Base-by-base conservation (phyloP, 2,888 invertebrate species). In the Nymphalis urticae region DNA sequence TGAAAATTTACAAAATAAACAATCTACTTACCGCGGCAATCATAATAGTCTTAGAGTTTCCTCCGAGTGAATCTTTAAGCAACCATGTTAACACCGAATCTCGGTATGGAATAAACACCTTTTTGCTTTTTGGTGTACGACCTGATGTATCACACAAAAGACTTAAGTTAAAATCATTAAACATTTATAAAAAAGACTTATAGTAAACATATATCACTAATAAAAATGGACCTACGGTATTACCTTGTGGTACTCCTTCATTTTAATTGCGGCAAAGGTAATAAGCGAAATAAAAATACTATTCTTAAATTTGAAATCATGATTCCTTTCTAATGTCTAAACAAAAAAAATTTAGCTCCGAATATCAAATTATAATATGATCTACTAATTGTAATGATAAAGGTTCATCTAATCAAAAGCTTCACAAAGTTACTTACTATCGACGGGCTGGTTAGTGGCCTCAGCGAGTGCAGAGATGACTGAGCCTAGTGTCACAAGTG, bases 1-100 rank as follows among this genome's bases (percentile, higher is more conserved):
- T 51, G 1, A 10, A 51, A 10, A 21, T 16, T 5, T 53, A 53
- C 21, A 24, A 53, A 24, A 5, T 27, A 9, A 54, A 2, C 48
- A 59, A 17, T 4, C 2, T 16, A 32, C 27, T 94, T 70, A 95
- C 95, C 24, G 96, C 96, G 36, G 97, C 97, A 72, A 97, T 97
- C 97, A 97, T 97, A 73, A 97, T 97, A 0, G 97, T 97, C 86
- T 97, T 97, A 16, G 97, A 97, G 88, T 97, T 97, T 0, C 97
- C 97, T 0, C 97, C 97, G 62, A 97, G 92, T 72, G 97, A 97
- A 81, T 97, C 97, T 84, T 97, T 97, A 9, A 97, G 93, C 66
- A 97, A 88, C 97, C 97, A 97, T 4, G 97, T 97, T 17, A 97
- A 94, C 62, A 97, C 97, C 0, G 97, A 97, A 89, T 97, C 97